A percentile compares a stretch with the other conserved stretches of the same genome.
Evolutionary conservation across 2,888 invertebrate genomes (phyloP).

Genomic region (Hypomecis punctinalis): DNA sequence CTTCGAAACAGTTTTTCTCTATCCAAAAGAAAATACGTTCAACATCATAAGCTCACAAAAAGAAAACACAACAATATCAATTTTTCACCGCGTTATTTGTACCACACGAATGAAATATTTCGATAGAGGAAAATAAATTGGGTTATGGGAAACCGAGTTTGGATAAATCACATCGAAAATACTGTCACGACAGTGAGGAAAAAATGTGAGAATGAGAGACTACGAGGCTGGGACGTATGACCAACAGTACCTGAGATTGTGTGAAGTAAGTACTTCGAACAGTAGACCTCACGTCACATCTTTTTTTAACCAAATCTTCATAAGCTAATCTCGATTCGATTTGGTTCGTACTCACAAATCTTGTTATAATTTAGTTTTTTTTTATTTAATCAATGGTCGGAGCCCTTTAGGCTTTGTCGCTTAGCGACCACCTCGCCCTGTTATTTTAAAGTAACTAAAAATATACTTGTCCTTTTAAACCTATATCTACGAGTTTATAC

Average conservation of each 20-base stretch:
- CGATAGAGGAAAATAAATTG: conserved; percentile 70
- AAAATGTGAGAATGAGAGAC: conserved; percentile 73
- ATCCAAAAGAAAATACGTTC: conserved; percentile 21
- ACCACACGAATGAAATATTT: conserved; percentile 57
- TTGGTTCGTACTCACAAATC: too few relatives aligned
- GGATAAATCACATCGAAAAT: conserved; percentile 80
- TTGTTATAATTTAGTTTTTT: too few relatives aligned
- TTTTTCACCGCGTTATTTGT: conserved; percentile 41
- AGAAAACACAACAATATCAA: conserved; percentile 42
- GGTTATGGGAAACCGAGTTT: conserved; percentile 77
- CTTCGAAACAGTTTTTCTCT: conserved; percentile 13
- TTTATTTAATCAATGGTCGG: too few relatives aligned
- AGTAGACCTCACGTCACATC: background rate
- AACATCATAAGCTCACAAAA: conserved; percentile 29
- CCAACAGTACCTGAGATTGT: conserved; percentile 11
- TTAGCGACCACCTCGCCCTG: too few relatives aligned
- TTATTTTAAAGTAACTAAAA: too few relatives aligned
- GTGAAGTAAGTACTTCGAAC: background rate
- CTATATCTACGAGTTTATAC: too few relatives aligned
- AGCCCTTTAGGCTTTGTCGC: too few relatives aligned
- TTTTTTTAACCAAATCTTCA: too few relatives aligned
- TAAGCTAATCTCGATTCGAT: too few relatives aligned
- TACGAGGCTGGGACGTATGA: conserved; percentile 42
- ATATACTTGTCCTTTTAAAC: too few relatives aligned
- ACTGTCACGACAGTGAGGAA: conserved; percentile 75